Evolutionary conservation across 2,888 invertebrate species (phyloP).

Genomic region (Agonopterix subpropinquella): DNA sequence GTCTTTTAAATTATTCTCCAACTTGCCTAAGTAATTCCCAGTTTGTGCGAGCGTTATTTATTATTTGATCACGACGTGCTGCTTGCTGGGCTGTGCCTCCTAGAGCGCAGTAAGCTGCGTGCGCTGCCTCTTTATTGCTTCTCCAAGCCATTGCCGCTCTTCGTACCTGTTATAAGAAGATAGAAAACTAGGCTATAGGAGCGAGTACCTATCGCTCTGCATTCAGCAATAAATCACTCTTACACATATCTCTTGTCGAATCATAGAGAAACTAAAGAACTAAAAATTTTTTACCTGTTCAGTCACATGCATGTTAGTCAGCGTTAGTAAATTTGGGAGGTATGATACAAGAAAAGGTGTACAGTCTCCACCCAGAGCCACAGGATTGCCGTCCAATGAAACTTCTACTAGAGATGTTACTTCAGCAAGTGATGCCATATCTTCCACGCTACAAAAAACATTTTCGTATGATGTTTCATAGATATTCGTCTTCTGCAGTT

Average conservation of each 20-base stretch:
- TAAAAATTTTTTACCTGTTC: conserved; percentile 72
- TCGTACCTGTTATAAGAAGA: conserved; percentile 67
- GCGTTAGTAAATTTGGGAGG: conserved; percentile 81
- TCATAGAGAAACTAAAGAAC: not conserved
- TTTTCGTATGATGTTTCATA: not conserved
- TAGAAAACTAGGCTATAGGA: no score
- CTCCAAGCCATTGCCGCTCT: conserved; percentile 88
- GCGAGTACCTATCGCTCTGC: no score
- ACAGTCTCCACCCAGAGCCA: conserved; percentile 87
- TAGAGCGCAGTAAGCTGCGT: conserved; percentile 79
- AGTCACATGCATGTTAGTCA: conserved; percentile 87
- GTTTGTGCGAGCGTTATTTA: conserved; percentile 90
- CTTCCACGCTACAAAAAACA: conserved; percentile 81
- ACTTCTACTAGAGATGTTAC: conserved; percentile 87
- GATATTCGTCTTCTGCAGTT: not conserved
- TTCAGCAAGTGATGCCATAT: conserved; percentile 88
- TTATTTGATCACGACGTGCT: conserved; percentile 86
- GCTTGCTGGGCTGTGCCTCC: conserved; percentile 71
- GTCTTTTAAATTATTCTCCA: not conserved
- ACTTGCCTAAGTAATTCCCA: conserved; percentile 82
- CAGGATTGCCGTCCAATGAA: conserved; percentile 90
- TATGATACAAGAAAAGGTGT: conserved; percentile 88
- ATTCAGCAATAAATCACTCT: no score
- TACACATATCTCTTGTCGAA: not conserved
- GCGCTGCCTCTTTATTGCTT: conserved; percentile 84